Base-by-base conservation (phyloP, 1,140 invertebrate species). In the Augochlora pura region DNA sequence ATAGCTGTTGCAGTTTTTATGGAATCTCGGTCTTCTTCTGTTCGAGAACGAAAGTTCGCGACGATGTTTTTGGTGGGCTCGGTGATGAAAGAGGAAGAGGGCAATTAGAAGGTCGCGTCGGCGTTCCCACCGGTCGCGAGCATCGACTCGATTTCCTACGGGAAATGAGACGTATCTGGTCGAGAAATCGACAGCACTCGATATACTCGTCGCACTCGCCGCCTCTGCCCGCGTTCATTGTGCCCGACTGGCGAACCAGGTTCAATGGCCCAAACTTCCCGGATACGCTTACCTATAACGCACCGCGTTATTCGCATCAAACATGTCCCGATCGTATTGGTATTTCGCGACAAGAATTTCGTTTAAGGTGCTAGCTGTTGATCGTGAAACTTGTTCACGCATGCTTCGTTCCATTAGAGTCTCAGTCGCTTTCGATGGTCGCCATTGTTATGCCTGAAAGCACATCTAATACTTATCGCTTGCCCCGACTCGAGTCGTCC, bases 261-360 rank as follows among this genome's bases (percentile, higher is more conserved):
- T 92, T 92, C 91, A 92, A 91, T 90, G 90, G 89, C 87, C 88
- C 91, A 91, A 91, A 92, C 91, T 92, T 92, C 91, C 91, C 91
- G 91, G 91, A 93, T 91, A 92, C 84, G 80, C 75, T 86, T 86
- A 75, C 83, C 83, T 85, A 54, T 16, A 52, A 52, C 25, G n/a
- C 69, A 52, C 16, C 42, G 79, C 32, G 74, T 57, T 87, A 80
- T 83, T 80, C 77, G 78, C 82, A 77, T 78, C 80, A 86, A 67
- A 87, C 85, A 72, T 57, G 71, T n/a, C 52, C 21, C 76, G 23
- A 16, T 32, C 18, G 52, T 9, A 42, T 32, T 32, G 32, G 32
- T 32, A 32, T 32, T 32, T 32, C 32, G 32, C 32, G 32, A 32
- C 32, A 32, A 32, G 32, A 32, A 32, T 32, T 32, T 32, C 32